A percentile compares a stretch with the other conserved stretches of the same genome.
These are phyloP conservation scores for Oophaga sylvatica DNA, from an alignment of 2,797 vertebrate species.

Conservation along the genomic window DNA sequence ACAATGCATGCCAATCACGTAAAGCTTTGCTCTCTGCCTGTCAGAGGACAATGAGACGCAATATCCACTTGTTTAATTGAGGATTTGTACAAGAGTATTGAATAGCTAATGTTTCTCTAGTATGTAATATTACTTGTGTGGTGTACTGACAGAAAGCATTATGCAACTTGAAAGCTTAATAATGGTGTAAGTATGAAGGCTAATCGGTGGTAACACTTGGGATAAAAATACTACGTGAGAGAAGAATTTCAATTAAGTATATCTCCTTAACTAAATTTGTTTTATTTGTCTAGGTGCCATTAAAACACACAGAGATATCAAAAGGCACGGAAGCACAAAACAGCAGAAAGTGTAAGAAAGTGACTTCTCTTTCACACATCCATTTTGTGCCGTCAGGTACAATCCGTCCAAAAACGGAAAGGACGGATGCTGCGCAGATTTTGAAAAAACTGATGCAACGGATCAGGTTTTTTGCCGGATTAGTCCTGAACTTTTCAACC, in stretches of 20 bases:
- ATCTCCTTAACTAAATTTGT: not conserved
- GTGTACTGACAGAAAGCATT: constrained; percentile 39
- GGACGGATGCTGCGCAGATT: too few relatives aligned
- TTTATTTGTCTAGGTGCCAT: not conserved
- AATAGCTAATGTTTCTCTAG: constrained; percentile 51
- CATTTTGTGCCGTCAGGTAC: too few relatives aligned
- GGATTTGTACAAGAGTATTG: constrained; percentile 31
- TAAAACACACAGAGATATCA: not conserved
- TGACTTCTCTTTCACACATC: not conserved
- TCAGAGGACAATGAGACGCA: constrained; percentile 45
- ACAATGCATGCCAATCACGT: constrained; percentile 36
- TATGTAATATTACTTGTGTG: constrained; percentile 34
- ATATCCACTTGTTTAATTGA: constrained; percentile 53
- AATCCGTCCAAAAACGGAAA: too few relatives aligned
- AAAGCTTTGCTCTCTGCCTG: constrained; percentile 20
- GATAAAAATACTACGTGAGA: constrained; percentile 14
- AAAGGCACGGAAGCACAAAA: not conserved
- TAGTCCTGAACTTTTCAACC: too few relatives aligned
- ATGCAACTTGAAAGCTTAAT: constrained; percentile 47
- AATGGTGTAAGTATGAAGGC: constrained; percentile 35
- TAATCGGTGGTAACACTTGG: constrained; percentile 17
- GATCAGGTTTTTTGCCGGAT: too few relatives aligned
- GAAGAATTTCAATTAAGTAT: not conserved
- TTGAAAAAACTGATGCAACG: too few relatives aligned
- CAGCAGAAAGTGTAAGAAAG: not conserved